Evolutionary conservation across 2,113 vertebrate species (phyloP).

Genomic region (Prochilodus magdalenae): DNA sequence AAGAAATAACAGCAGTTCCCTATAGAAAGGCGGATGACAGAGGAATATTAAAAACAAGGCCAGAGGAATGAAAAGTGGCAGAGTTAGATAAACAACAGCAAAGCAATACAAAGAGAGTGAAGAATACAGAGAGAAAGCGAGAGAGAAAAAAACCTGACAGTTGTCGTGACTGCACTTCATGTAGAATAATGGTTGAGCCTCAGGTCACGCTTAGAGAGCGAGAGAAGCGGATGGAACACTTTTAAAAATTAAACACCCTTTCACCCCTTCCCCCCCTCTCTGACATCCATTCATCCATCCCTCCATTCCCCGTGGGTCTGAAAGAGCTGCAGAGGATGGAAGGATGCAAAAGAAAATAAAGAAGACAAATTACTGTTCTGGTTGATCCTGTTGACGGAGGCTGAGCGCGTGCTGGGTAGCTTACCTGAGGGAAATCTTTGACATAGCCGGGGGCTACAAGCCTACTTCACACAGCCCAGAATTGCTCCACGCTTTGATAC

Average conservation of each 20-base stretch:
- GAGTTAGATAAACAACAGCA: neutral
- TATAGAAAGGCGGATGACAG: neutral
- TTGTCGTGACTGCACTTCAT: constrained; percentile 36
- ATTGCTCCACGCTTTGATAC: constrained; percentile 7
- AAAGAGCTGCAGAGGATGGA: constrained; percentile 30
- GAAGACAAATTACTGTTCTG: constrained; percentile 23
- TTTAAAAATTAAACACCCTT: constrained; percentile 50
- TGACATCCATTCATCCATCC: constrained; percentile 39
- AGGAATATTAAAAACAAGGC: neutral
- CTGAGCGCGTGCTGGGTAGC: neutral
- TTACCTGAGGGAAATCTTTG: constrained; percentile 28
- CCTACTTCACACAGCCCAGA: neutral
- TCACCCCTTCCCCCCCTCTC: constrained; percentile 35
- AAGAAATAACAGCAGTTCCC: neutral
- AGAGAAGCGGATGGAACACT: constrained; percentile 28
- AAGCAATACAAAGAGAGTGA: neutral
- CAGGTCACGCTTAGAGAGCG: constrained; percentile 5
- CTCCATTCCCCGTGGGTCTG: constrained; percentile 7
- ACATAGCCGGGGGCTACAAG: neutral
- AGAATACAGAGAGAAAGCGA: neutral
- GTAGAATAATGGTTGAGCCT: constrained; percentile 44
- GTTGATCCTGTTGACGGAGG: constrained; percentile 33
- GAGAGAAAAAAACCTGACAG: constrained; percentile 4
- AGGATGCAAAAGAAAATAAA: constrained; percentile 27
- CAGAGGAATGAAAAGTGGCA: neutral